Evolutionary conservation across 2,888 invertebrate genomes (phyloP).

Genomic region (Cylindroiulus punctatus): DNA sequence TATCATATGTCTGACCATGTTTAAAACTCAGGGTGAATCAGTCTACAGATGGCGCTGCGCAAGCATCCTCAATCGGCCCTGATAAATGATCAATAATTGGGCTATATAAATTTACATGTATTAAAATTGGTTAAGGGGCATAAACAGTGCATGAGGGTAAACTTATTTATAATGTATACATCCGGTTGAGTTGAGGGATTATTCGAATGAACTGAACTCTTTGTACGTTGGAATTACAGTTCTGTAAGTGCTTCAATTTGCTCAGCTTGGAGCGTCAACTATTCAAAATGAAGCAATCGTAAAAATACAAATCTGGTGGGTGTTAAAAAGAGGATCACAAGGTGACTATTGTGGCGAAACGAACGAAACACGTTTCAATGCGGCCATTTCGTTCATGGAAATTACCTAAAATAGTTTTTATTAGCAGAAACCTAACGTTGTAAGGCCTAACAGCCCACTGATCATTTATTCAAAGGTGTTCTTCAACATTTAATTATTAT

Average conservation of each 20-base stretch:
- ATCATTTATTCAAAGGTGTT: neutral
- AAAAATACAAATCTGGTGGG: neutral
- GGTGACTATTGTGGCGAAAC: neutral
- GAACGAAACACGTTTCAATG: neutral
- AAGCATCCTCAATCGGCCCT: neutral
- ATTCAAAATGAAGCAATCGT: neutral
- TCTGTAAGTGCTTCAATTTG: constrained; percentile 7
- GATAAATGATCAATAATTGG: neutral
- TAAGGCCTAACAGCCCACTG: neutral
- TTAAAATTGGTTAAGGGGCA: neutral
- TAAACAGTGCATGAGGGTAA: neutral
- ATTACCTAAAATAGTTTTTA: constrained; percentile 17
- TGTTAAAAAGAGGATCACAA: neutral
- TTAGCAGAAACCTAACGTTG: neutral
- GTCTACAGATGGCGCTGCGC: neutral
- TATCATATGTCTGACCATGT: too few species aligned
- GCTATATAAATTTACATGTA: neutral
- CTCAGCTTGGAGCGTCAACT: constrained; percentile 15
- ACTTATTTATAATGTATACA: neutral
- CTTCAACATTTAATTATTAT: too few species aligned
- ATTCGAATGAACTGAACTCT: neutral
- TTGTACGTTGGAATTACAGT: neutral
- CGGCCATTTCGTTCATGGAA: constrained; percentile 4
- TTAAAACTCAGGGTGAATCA: neutral
- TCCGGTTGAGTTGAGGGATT: neutral